Evolutionary conservation across 1,140 invertebrate genomes (phyloP).

Genomic region (Hyphantria cunea): DNA sequence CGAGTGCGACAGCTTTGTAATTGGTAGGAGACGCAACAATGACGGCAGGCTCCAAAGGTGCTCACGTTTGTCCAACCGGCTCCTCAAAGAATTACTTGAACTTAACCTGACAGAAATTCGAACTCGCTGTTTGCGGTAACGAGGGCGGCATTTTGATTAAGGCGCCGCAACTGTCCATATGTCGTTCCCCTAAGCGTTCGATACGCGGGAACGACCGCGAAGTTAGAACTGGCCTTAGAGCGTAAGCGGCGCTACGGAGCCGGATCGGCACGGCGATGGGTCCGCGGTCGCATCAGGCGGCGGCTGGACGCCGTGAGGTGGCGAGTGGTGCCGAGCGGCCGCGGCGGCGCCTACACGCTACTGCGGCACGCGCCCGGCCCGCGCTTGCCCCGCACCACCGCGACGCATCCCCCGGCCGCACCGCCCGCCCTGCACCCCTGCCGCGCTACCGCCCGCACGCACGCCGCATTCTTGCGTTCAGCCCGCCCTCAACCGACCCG

Average conservation of each 20-base stretch:
- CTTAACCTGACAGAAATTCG: conserved; percentile 28
- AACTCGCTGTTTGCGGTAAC: conserved; percentile 29
- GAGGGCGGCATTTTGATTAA: conserved; percentile 9
- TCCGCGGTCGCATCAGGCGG: conserved; percentile 51
- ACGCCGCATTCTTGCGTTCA: conserved; percentile 72
- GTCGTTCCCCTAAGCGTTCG: conserved; percentile 15
- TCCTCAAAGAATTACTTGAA: conserved; percentile 20
- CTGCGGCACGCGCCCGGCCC: conserved; percentile 65
- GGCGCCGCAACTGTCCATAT: conserved; percentile 7
- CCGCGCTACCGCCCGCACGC: conserved; percentile 62
- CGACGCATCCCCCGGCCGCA: conserved; percentile 48
- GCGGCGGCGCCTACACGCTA: conserved; percentile 70
- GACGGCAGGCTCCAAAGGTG: conserved; percentile 9
- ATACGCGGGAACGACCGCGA: conserved; percentile 36
- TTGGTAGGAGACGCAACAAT: conserved; percentile 22
- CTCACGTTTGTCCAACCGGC: conserved; percentile 25
- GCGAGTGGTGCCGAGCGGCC: conserved; percentile 54
- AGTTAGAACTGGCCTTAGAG: conserved; percentile 15
- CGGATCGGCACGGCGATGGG: conserved; percentile 39
- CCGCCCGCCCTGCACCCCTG: conserved; percentile 35
- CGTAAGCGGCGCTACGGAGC: conserved; percentile 38
- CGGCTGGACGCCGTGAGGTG: conserved; percentile 40
- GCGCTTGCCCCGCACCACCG: conserved; percentile 48
- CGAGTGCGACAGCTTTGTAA: conserved; percentile 2
- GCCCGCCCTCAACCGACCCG: conserved; percentile 45